Base-by-base conservation (phyloP, 2,113 vertebrate species). In the Lutjanus erythropterus region DNA sequence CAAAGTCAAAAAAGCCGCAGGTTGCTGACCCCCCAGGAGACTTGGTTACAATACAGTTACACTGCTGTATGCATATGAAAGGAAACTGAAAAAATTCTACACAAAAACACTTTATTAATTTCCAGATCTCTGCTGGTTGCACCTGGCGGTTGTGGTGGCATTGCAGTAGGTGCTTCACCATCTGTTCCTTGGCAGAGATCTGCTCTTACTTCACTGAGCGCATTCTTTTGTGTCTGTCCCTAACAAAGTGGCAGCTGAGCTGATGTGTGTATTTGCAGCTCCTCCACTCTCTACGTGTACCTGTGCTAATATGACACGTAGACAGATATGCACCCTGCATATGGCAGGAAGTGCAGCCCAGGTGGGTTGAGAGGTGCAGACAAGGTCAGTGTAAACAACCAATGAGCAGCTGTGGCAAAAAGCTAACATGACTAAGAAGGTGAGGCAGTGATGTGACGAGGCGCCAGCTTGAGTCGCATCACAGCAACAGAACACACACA, bases 341-440 rank as follows among this genome's bases (percentile, higher is more conserved):
- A 61, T 44, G 60, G 44, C 76, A 65, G 81, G 58, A 83, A 62
- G 39, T 69, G 31, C 41, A 39, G 62, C 59, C 31, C 70, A 72
- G 72, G 46, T 75, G 76, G 73, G 69, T 27, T 27, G 60, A 55
- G 42, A n/a, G 9, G 25, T 49, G 53, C 41, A 37, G 75, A 71
- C 47, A 82, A 78, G 61, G 77, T 81, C 59, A 39, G 50, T 39
- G 81, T 76, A 84, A 88, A 79, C 75, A 81, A 23, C 60, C 85
- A 31, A 47, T n/a, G 71, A 62, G 77, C 82, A 87, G 83, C 83
- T 88, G 83, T 56, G 65, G 78, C 56, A 23, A 58, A 86, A 69
- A 29, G 33, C 14, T 31, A 77, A 82, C 65, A 83, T 72, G 74
- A 47, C 65, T 66, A 21, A 53, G 50, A 56, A 85, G 79, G 75